Base-by-base conservation (phyloP, 2,888 invertebrate species). In the Apoda limacodes region DNA sequence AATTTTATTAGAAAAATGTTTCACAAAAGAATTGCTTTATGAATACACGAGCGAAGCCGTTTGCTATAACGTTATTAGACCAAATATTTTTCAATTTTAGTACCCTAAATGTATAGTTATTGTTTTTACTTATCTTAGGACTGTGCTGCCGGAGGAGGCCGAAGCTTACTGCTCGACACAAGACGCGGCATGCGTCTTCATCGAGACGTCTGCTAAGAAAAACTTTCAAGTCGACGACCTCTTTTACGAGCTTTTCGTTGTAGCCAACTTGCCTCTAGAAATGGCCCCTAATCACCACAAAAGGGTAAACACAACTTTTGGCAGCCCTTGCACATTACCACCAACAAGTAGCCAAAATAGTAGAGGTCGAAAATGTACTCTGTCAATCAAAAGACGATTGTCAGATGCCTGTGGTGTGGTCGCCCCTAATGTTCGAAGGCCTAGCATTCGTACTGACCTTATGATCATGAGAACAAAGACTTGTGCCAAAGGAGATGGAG, bases 211-310 rank as follows among this genome's bases (percentile, higher is more conserved):
- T 20, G 93, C 93, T 4, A 92, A 92, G 62, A 88, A 87, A 54
- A 91, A 92, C 65, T 82, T 83, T 42, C 87, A 88, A 52, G 89
- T 94, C 28, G 92, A 93, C 53, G 92, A 93, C 52, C 84, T 92
- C 9, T 94, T 93, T 68, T 88, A 90, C 61, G 89, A 91, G 48
- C 82, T 94, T 7, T 94, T 94, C 63, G 85, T 89, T 32, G 87
- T 91, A 26, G 91, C 92, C 14, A 90, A 91, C 59, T 68, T 94
- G 35, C 93, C 93, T 0, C 69, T 90, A 49, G 93, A 94, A 76
- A 94, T 94, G 93, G 92, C 92, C 11, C 92, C 92, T 0, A 92
- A 92, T 53, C 89, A 92, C 58, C 93, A 93, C 65, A 88, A 92
- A 52, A 84, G 89, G 35, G 89, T 93, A 23, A 88, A 86, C 48